Evolutionary conservation across 2,888 invertebrate genomes (phyloP).

Genomic region (Hylaea fasciaria): DNA sequence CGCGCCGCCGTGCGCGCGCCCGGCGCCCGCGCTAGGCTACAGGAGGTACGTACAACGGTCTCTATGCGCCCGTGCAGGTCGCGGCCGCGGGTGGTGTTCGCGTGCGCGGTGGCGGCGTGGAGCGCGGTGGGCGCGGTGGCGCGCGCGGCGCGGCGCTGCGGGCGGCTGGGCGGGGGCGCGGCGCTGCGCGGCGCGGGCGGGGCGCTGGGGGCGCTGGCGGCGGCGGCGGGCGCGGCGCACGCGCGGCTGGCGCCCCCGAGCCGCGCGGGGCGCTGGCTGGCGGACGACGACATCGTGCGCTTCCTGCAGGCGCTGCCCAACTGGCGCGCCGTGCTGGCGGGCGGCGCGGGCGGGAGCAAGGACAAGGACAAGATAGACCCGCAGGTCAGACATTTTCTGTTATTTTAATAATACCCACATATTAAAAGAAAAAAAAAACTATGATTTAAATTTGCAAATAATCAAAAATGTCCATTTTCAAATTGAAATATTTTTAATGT

Average conservation of each 20-base stretch:
- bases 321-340: slow-evolving; percentile 55
- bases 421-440: too few species aligned
- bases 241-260: slow-evolving; percentile 49
- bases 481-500: too few species aligned
- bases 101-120: slow-evolving; percentile 59
- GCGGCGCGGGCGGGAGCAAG: slow-evolving; percentile 16
- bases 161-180: slow-evolving; percentile 49
- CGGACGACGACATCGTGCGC: slow-evolving; percentile 97
- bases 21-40: too few species aligned
- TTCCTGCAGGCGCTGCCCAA: slow-evolving; percentile 90
- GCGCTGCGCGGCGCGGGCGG: slow-evolving; percentile 40
- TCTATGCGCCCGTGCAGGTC: slow-evolving; percentile 53
- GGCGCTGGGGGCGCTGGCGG: slow-evolving; percentile 50
- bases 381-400: too few species aligned
- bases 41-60: too few species aligned
- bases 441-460: too few species aligned
- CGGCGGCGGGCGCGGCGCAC: slow-evolving; percentile 50
- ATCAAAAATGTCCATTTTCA: too few species aligned
- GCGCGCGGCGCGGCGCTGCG: slow-evolving; percentile 49
- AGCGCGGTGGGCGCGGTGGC: slow-evolving; percentile 57
- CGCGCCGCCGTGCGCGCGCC: too few species aligned
- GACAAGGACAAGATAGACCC: slow-evolving; percentile 12
- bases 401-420: too few species aligned
- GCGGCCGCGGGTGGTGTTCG: slow-evolving; percentile 59
- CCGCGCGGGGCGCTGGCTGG: slow-evolving; percentile 86